Percentiles rank a stretch among this genome's conserved stretches.
phyloP scores from a whole-genome alignment of 2,797 vertebrate genomes.

The Poeciliopsis presidionis region DNA sequence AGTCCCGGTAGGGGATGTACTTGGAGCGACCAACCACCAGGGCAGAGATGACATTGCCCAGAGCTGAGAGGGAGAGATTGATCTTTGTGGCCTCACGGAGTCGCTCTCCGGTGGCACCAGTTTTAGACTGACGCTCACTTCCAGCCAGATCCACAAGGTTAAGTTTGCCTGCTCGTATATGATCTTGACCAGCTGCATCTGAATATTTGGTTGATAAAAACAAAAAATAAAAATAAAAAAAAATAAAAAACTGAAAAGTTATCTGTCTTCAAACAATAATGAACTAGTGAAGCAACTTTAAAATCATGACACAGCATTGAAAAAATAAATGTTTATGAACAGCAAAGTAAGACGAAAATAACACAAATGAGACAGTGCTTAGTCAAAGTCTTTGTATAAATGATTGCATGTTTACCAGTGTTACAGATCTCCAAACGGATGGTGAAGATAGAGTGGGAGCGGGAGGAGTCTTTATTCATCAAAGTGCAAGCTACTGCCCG shows the following conservation, averaged over 20 bases:
- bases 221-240: not conserved
- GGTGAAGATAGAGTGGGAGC: slow-evolving; percentile 91
- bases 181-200: slow-evolving; percentile 83
- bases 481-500: slow-evolving; percentile 89
- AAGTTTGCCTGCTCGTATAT: slow-evolving; percentile 88
- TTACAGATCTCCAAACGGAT: slow-evolving; percentile 89
- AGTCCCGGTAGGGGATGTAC: slow-evolving; percentile 90
- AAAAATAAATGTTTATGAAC: not conserved
- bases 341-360: not conserved
- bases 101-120: slow-evolving; percentile 86
- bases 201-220: not conserved
- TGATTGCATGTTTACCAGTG: slow-evolving; percentile 70
- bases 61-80: slow-evolving; percentile 90
- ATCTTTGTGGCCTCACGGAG: slow-evolving; percentile 93
- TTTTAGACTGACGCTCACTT: slow-evolving; percentile 93
- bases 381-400: not conserved
- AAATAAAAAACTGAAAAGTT: not conserved
- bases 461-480: slow-evolving; percentile 92
- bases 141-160: slow-evolving; percentile 92
- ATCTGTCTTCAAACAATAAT: not conserved
- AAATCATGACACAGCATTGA: not conserved
- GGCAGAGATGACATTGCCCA: slow-evolving; percentile 91
- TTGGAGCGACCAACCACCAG: slow-evolving; percentile 87
- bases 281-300: not conserved
- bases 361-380: not conserved